phyloP scores from a whole-genome alignment of 2,888 invertebrate genomes.

The Drosophila niveifrons region DNA sequence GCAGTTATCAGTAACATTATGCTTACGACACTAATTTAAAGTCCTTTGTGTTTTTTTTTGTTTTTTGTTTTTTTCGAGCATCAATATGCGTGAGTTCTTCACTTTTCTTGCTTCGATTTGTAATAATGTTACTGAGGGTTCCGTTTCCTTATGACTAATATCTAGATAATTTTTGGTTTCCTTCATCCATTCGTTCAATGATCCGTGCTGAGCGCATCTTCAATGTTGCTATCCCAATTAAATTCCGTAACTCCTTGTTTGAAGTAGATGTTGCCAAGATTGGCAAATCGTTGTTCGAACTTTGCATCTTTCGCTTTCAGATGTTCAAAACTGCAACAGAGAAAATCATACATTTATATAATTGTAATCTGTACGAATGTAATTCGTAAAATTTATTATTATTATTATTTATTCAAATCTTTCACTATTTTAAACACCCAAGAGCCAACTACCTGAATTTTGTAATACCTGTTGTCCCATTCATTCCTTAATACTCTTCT shows the following conservation, averaged over 20 bases:
- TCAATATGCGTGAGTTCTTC: conserved; percentile 16
- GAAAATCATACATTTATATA: not conserved
- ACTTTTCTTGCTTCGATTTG: conserved; percentile 29
- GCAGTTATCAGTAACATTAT: conserved; percentile 56
- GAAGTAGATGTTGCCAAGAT: conserved; percentile 92
- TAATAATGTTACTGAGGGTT: conserved; percentile 29
- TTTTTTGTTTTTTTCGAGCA: conserved; percentile 42
- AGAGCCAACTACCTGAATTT: conserved; percentile 2
- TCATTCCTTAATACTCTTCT: not conserved
- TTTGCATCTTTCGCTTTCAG: conserved; percentile 92
- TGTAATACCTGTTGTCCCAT: conserved; percentile 21
- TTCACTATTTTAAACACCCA: too few species aligned
- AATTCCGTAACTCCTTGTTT: conserved; percentile 93
- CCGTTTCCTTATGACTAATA: conserved; percentile 48
- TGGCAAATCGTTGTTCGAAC: conserved; percentile 93
- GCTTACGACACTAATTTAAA: conserved; percentile 73
- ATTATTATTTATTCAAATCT: too few species aligned
- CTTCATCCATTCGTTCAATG: conserved; percentile 70
- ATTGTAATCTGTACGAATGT: too few species aligned
- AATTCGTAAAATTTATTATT: too few species aligned
- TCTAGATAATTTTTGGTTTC: conserved; percentile 71
- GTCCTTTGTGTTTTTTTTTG: conserved; percentile 69
- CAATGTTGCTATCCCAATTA: conserved; percentile 94
- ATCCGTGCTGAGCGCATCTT: conserved; percentile 87
- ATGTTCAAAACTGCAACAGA: conserved; percentile 89